Base-by-base conservation (phyloP, 2,797 vertebrate genomes). In the Nothura maculosa region DNA sequence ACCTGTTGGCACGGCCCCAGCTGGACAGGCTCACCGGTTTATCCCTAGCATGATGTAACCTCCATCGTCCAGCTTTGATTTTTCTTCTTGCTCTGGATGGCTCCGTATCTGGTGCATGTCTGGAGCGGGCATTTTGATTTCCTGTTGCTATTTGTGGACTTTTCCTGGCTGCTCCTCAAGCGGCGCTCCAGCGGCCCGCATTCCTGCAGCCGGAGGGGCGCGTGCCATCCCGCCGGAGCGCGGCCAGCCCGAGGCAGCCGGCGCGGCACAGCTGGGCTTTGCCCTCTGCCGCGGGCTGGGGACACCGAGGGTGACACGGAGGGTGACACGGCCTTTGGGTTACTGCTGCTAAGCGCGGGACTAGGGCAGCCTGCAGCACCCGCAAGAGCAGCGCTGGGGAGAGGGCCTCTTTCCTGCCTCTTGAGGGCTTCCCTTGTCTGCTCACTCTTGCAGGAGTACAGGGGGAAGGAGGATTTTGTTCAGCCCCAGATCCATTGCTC, bases 21-120 rank as follows among this genome's bases (percentile, higher is more conserved):
- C 92, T 97, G 98, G 97, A 97, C 8, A 4, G 88, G 93, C 95
- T 97, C 27, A 34, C 89, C 75, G 83, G 94, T 95, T 96, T 92
- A 94, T 95, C 92, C 69, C 87, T 80, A 90, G 96, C 87, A 92
- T 98, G 97, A 98, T 97, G 98, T 98, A 97, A 98, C 96, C 86
- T 47, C 50, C 63, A 78, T 80, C 47, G 4, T 75, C 94, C 93
- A 87, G 91, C 43, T 3, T 86, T 91, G 74, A 90, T 93, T 93
- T 94, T 93, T 87, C 80, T 94, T 60, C 57, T 88, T 89, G 72
- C 13, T 14, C 90, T 97, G 87, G 87, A 96, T 90, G 79, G 81
- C 81, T 67, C 92, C 1, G 5, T 92, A 94, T 96, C 88, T 89
- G 90, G 81, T 82, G 70, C 92, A 91, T 36, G 92, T 96, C 95